phyloP scores from a whole-genome alignment of 2,888 invertebrate species.

The Athalia rosae region DNA sequence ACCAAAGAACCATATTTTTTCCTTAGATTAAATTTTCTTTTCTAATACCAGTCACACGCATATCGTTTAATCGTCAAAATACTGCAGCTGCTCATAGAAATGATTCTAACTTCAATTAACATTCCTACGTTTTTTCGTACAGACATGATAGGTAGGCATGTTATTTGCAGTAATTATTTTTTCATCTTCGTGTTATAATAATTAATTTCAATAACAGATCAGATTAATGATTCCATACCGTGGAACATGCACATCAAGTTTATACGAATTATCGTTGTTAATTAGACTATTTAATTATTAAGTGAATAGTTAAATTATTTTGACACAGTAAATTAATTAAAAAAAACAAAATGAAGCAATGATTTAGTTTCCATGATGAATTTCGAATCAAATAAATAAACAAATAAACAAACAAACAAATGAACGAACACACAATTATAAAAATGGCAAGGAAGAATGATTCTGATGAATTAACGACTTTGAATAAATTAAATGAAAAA shows the following conservation, averaged over 20 bases:
- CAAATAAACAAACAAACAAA: conserved; percentile 10
- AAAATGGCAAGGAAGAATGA: background rate
- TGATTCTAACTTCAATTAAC: background rate
- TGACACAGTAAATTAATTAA: background rate
- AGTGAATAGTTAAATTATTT: background rate
- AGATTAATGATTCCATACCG: background rate
- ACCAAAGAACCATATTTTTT: background rate
- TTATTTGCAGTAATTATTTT: too few relatives aligned
- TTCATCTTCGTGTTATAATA: too few relatives aligned
- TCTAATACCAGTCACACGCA: background rate
- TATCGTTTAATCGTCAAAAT: conserved; percentile 14
- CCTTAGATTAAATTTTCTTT: too few relatives aligned
- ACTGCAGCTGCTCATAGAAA: conserved; percentile 18
- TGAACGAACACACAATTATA: background rate
- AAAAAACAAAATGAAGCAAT: background rate
- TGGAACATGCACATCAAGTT: background rate
- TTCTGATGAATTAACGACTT: conserved; percentile 11
- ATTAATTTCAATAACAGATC: too few relatives aligned
- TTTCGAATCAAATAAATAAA: conserved; percentile 40
- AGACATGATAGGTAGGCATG: too few relatives aligned
- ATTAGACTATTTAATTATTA: conserved; percentile 3
- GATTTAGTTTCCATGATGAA: conserved; percentile 35
- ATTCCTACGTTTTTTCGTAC: too few relatives aligned
- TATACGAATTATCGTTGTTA: background rate
- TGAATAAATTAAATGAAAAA: conserved; percentile 30